Conservation (phyloP, 2,113 vertebrate genomes). For the Xiphorhynchus elegans region DNA sequence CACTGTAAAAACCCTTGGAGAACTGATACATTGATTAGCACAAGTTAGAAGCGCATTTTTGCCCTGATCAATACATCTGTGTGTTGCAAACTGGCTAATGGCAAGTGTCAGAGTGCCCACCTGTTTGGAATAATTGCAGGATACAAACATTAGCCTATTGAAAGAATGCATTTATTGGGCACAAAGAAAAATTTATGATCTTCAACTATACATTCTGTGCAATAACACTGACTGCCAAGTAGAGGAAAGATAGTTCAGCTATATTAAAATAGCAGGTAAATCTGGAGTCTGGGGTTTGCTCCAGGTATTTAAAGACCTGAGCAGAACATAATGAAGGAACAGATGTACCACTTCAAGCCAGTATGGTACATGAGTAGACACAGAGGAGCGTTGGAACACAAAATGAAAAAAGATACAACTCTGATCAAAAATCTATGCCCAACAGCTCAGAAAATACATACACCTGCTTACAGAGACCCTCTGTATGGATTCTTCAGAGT, state of each 20-base stretch:
- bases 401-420: background rate
- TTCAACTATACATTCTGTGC: slow-evolving; percentile 22
- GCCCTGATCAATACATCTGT: slow-evolving; percentile 65
- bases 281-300: slow-evolving; percentile 61
- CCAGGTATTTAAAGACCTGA: slow-evolving; percentile 61
- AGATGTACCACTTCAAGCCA: slow-evolving; percentile 49
- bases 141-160: slow-evolving; percentile 51
- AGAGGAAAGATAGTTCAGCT: slow-evolving; percentile 45
- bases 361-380: slow-evolving; percentile 47
- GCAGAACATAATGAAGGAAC: slow-evolving; percentile 54
- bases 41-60: slow-evolving; percentile 62
- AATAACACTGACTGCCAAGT: slow-evolving; percentile 57
- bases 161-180: slow-evolving; percentile 36
- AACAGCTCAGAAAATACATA: background rate
- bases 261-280: slow-evolving; percentile 63
- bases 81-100: background rate
- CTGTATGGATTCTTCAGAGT: background rate
- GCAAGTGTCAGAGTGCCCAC: slow-evolving; percentile 55
- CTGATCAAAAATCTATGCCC: background rate
- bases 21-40: slow-evolving; percentile 69
- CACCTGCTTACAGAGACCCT: background rate
- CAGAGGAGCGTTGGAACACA: slow-evolving; percentile 30
- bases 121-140: slow-evolving; percentile 61
- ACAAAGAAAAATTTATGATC: slow-evolving; percentile 49
- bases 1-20: slow-evolving; percentile 71